Evolutionary conservation across 2,888 invertebrate species (phyloP).

Genomic region (Aricia artaxerxes): DNA sequence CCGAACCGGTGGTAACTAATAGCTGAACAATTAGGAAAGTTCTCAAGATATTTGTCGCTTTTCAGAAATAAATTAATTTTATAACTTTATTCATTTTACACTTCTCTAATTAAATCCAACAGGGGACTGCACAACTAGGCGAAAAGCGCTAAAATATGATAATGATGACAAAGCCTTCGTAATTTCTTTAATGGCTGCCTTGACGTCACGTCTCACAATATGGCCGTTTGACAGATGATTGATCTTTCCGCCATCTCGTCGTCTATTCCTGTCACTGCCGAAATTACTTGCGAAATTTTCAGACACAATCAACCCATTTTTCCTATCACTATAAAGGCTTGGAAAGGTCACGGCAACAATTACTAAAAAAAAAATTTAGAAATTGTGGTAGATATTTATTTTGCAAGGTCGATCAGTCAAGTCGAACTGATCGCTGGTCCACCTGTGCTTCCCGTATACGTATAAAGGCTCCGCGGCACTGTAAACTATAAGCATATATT

Average conservation of each 20-base stretch:
- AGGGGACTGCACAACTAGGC: too few species aligned
- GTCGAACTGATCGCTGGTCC: too few species aligned
- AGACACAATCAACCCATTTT: not conserved
- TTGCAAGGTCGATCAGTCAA: too few species aligned
- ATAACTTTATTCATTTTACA: too few species aligned
- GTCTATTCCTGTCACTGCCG: slow-evolving; percentile 17
- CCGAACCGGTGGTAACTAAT: too few species aligned
- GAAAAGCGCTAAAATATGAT: not conserved
- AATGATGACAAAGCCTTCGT: slow-evolving; percentile 3
- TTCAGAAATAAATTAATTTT: too few species aligned
- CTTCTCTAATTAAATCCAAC: too few species aligned
- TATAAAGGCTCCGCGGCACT: too few species aligned
- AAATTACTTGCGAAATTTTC: slow-evolving; percentile 24
- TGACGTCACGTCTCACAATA: slow-evolving; percentile 19
- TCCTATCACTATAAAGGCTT: slow-evolving; percentile 1
- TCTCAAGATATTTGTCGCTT: too few species aligned
- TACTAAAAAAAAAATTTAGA: not conserved
- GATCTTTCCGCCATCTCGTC: not conserved
- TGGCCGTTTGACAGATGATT: slow-evolving; percentile 21
- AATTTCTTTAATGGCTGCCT: not conserved
- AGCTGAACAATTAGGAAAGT: too few species aligned
- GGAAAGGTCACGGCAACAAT: not conserved
- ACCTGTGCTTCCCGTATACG: too few species aligned
- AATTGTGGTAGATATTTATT: not conserved
- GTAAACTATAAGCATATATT: too few species aligned